These are phyloP conservation scores for Cyanoramphus novaezelandiae DNA, from an alignment of 2,113 vertebrate species.

Conservation along the genomic window DNA sequence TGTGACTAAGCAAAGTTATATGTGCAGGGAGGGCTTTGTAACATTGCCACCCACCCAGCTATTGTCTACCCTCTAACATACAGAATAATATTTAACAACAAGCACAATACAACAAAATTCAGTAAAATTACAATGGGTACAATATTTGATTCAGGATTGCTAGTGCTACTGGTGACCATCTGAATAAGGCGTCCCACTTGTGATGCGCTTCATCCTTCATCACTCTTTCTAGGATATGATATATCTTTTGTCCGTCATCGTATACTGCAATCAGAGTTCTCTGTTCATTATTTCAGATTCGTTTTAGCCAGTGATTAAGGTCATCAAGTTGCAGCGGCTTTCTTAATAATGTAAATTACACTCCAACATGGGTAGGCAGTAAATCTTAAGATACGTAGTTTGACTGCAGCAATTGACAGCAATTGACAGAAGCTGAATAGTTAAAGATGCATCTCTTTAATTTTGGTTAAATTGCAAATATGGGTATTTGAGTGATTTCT, in stretches of 20 bases:
- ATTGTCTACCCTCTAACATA: not conserved
- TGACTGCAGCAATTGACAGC: not conserved
- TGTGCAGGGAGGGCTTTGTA: not conserved
- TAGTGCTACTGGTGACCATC: not conserved
- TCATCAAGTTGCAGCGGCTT: not conserved
- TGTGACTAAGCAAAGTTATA: not conserved
- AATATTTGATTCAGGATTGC: not conserved
- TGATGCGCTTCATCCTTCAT: not conserved
- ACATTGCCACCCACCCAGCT: not conserved
- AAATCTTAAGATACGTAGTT: not conserved
- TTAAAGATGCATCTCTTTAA: not conserved
- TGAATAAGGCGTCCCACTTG: not conserved
- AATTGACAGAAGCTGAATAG: not conserved
- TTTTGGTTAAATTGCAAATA: not conserved
- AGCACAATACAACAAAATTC: not conserved
- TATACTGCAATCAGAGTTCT: not conserved
- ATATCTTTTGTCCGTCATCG: not conserved
- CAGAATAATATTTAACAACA: not conserved
- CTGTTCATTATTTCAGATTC: not conserved
- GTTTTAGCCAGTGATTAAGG: not conserved
- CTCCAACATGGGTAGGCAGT: not conserved
- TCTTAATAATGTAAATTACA: not conserved
- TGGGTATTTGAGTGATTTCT: not conserved
- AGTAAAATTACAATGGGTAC: not conserved
- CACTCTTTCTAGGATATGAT: not conserved